Base-by-base conservation (phyloP, 1,140 invertebrate species). In the Arctopsyche grandis region DNA sequence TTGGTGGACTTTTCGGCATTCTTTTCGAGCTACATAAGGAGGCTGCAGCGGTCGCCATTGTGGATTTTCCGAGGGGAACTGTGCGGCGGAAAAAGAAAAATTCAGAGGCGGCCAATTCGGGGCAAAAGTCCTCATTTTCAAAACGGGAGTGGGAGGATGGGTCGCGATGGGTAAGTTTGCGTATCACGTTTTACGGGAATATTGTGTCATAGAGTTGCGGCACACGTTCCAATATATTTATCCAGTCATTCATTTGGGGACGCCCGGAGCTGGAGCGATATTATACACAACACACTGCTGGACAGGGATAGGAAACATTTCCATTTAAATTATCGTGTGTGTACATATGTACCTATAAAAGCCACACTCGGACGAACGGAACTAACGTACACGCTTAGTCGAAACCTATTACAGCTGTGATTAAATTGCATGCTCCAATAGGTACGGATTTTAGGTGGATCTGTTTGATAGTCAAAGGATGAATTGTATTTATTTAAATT, bases 221-320 rank as follows among this genome's bases (percentile, higher is more conserved):
- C 63, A 58, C 74, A 77, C 79, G 79, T 80, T 52, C 56, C 79
- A 73, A 80, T 76, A 80, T 80, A 76, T 80, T 80, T 80, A 80
- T 80, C 48, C 75, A 80, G 63, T 77, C 75, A 77, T 77, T 80
- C 79, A 80, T 80, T 80, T 80, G 69, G 73, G 60, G 14, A n/a
- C n/a, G 78, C 78, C 71, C 22, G 22, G 43, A 48, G 77, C 77
- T 22, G 26, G 58, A 16, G 78, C 21, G 44, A 79, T 79, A 79
- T 79, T 79, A 66, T 63, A n/a, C n/a, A n/a, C n/a, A 71, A 46
- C 38, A 46, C 38, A 24, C 63, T 10, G 10, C 48, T 12, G 24
- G 69, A 3, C 38, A 71, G 69, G 4, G 69, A 46, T 71, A 5
- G n/a, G 3, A 10, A 71, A 71, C 69, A 71, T 46, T 71, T 71